phyloP scores from a whole-genome alignment of 2,888 invertebrate genomes.

The Cantharis rustica region DNA sequence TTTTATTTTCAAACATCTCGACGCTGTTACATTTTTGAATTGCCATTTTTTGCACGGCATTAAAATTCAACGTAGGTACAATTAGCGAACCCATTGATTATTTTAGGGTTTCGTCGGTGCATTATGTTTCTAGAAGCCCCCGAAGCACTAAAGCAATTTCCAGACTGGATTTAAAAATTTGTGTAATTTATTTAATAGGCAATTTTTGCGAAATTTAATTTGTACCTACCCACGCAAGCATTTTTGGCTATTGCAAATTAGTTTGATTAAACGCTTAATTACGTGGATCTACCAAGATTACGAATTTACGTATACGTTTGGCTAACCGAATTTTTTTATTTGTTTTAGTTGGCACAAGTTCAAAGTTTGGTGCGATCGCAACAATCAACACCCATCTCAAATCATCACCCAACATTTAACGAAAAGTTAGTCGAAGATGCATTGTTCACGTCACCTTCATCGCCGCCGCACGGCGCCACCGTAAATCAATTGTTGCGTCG shows the following conservation, averaged over 20 bases:
- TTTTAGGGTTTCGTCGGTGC: not conserved
- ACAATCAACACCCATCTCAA: slow-evolving; percentile 49
- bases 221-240: not conserved
- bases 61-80: not conserved
- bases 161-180: not conserved
- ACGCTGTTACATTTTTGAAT: not conserved
- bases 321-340: not conserved
- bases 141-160: not conserved
- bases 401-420: slow-evolving; percentile 53
- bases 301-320: not conserved
- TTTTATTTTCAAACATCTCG: not conserved
- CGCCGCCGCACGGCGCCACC: slow-evolving; percentile 60
- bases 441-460: slow-evolving; percentile 63
- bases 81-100: not conserved
- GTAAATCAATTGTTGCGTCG: slow-evolving; percentile 72
- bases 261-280: not conserved
- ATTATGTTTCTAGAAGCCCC: not conserved
- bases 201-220: not conserved
- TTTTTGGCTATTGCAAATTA: not conserved
- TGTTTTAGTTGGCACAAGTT: slow-evolving; percentile 66
- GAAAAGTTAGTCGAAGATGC: slow-evolving; percentile 60
- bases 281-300: not conserved
- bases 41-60: not conserved
- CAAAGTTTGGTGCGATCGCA: slow-evolving; percentile 67
- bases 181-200: not conserved